Evolutionary conservation across 2,797 vertebrate species (phyloP).

Genomic region (Eleutherodactylus coqui): DNA sequence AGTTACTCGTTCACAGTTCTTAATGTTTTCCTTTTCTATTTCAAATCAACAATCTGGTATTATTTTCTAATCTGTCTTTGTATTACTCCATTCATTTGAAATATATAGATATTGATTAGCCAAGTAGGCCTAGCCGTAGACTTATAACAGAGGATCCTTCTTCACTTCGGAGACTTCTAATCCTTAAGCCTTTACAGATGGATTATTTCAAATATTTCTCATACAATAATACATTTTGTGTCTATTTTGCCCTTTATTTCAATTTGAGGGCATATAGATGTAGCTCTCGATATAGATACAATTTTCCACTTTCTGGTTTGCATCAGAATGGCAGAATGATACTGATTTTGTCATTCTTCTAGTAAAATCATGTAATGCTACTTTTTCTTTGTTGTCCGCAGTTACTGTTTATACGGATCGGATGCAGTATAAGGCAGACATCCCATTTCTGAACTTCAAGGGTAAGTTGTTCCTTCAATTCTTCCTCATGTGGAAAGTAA

Average conservation of each 20-base stretch:
- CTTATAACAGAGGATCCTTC: background rate
- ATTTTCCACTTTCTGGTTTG: constrained; percentile 12
- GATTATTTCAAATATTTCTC: constrained; percentile 12
- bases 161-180: background rate
- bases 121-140: background rate
- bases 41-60: no score
- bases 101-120: background rate
- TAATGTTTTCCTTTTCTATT: no score
- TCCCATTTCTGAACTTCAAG: constrained; percentile 39
- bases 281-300: no score
- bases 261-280: constrained; percentile 6
- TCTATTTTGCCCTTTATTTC: constrained; percentile 23
- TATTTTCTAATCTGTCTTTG: no score
- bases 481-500: constrained; percentile 35
- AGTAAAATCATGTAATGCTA: constrained; percentile 26
- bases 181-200: constrained; percentile 1
- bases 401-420: constrained; percentile 49
- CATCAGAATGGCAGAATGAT: constrained; percentile 27
- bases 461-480: constrained; percentile 49
- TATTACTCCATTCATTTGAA: background rate
- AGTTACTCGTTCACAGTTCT: no score
- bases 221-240: background rate
- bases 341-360: constrained; percentile 28
- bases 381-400: constrained; percentile 33
- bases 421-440: constrained; percentile 39